Percentiles rank a stretch among this genome's conserved stretches.
Evolutionary conservation across 2,888 invertebrate species (phyloP).

Genomic region (Trachelus tabidus): DNA sequence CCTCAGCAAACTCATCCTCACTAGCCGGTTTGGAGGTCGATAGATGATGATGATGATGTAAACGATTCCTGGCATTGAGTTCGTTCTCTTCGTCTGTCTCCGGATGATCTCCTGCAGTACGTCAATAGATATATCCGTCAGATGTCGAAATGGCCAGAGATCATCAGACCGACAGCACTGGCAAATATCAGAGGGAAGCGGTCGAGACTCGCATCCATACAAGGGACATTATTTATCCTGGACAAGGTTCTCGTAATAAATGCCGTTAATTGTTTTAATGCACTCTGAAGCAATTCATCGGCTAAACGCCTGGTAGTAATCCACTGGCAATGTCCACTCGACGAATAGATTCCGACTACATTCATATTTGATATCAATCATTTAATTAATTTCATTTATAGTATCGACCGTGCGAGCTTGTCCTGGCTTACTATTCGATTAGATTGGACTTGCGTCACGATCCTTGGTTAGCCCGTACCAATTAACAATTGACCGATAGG

Average conservation of each 20-base stretch:
- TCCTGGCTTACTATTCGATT: neutral
- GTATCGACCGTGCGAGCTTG: neutral
- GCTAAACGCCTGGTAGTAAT: neutral
- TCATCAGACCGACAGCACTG: neutral
- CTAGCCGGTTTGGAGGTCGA: constrained; percentile 69
- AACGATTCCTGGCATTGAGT: constrained; percentile 54
- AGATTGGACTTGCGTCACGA: too few species aligned
- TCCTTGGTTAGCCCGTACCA: too few species aligned
- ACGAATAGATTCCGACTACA: neutral
- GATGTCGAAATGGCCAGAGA: neutral
- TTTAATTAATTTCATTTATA: neutral
- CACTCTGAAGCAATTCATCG: neutral
- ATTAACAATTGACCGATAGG: neutral
- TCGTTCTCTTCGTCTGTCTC: constrained; percentile 61
- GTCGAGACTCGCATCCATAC: neutral
- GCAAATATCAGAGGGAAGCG: neutral
- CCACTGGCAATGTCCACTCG: neutral
- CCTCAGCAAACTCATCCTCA: constrained; percentile 88
- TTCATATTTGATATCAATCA: neutral
- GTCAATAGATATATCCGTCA: neutral
- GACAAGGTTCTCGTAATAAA: neutral
- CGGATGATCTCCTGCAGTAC: constrained; percentile 51
- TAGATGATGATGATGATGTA: constrained; percentile 56
- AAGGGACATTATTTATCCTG: neutral
- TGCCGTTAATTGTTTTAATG: neutral